Evolutionary conservation across 2,797 vertebrate genomes (phyloP).

Genomic region (Oryzias sinensis): DNA sequence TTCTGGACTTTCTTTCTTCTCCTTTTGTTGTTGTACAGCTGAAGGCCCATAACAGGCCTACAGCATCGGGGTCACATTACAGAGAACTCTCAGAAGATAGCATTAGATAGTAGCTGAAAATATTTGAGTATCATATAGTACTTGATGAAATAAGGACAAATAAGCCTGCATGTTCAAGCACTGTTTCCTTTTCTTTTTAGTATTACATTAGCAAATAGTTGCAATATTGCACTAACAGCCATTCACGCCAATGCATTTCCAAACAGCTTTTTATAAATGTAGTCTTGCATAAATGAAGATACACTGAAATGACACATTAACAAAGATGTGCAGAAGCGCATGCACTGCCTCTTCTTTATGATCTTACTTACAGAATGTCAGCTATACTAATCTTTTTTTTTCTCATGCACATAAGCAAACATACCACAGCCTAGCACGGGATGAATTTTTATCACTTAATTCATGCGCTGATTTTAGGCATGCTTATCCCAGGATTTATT

Average conservation of each 20-base stretch:
- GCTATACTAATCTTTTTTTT: slow-evolving; percentile 5
- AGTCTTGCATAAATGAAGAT: slow-evolving; percentile 14
- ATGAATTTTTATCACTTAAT: slow-evolving; percentile 18
- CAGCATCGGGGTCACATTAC: no score
- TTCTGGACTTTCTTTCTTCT: no score
- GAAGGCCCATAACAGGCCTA: no score
- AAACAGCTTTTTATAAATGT: slow-evolving; percentile 37
- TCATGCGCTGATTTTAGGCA: slow-evolving; percentile 15
- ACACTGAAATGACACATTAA: slow-evolving; percentile 7
- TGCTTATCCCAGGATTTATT: slow-evolving; percentile 22
- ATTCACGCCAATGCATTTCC: slow-evolving; percentile 33
- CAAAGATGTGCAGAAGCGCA: background rate
- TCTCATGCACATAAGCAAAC: background rate
- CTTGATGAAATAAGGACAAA: slow-evolving; percentile 6
- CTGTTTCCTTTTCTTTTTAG: background rate
- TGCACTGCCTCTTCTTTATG: background rate
- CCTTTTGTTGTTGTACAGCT: no score
- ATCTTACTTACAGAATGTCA: slow-evolving; percentile 6
- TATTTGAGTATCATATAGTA: slow-evolving; percentile 5
- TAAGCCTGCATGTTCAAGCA: background rate
- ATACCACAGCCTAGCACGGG: background rate
- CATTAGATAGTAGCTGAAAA: slow-evolving; percentile 4
- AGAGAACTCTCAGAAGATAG: background rate
- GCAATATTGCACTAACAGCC: slow-evolving; percentile 31
- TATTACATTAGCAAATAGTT: slow-evolving; percentile 9